phyloP scores from a whole-genome alignment of 92 coral and sea anemone genomes.

The Heliopora coerulea region DNA sequence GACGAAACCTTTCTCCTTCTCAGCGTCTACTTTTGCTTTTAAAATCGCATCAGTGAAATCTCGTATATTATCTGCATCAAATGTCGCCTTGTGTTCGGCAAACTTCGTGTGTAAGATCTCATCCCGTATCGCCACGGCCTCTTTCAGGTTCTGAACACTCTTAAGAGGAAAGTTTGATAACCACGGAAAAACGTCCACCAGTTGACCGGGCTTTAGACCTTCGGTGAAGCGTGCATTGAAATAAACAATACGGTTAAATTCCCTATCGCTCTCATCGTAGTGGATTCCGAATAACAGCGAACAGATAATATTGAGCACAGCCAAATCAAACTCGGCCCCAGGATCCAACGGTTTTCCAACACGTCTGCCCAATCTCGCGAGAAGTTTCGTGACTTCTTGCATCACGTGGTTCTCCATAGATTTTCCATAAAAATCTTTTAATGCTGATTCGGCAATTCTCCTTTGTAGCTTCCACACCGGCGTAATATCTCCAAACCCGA shows the following conservation, averaged over 20 bases:
- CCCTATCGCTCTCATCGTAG: constrained; percentile 75
- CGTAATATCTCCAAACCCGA: constrained; percentile 86
- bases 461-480: constrained; percentile 92
- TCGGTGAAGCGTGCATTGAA: constrained; percentile 81
- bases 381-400: constrained; percentile 75
- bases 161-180: constrained; percentile 62
- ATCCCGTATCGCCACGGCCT: constrained; percentile 83
- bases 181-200: constrained; percentile 94
- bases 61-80: constrained; percentile 77
- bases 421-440: constrained; percentile 77
- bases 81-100: constrained; percentile 74
- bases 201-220: constrained; percentile 86
- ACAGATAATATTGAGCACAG: constrained; percentile 86
- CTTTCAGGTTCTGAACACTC: constrained; percentile 55
- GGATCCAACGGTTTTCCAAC: constrained; percentile 73
- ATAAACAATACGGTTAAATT: constrained; percentile 67
- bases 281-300: constrained; percentile 89
- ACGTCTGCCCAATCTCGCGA: constrained; percentile 58
- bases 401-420: constrained; percentile 74
- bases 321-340: constrained; percentile 65
- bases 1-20: constrained; percentile 46
- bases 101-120: constrained; percentile 72
- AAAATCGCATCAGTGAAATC: constrained; percentile 94
- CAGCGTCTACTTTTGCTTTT: constrained; percentile 60
- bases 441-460: constrained; percentile 90